Percentiles rank a stretch among this genome's conserved stretches.
Conservation (phyloP, 2,888 invertebrate species). For the Cerceris ruficornis region DNA sequence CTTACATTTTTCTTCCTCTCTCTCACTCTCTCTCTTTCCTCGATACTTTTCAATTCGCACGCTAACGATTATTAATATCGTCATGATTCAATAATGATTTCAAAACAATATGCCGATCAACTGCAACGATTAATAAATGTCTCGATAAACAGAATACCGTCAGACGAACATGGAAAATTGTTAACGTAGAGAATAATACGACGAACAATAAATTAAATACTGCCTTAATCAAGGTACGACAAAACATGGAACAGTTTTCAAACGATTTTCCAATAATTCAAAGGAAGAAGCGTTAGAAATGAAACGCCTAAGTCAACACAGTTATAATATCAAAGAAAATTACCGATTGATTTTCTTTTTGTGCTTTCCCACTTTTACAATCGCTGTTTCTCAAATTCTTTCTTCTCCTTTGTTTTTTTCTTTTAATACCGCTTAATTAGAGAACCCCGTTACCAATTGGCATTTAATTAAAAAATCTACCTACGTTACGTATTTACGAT, state of each 20-base stretch:
- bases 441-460: conserved; percentile 44
- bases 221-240: too few species aligned
- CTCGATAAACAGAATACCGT: not conserved
- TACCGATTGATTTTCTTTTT: not conserved
- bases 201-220: too few species aligned
- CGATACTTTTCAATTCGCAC: too few species aligned
- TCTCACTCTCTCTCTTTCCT: too few species aligned
- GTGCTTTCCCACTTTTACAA: not conserved
- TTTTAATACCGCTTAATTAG: conserved; percentile 38
- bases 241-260: too few species aligned
- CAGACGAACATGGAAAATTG: conserved; percentile 19
- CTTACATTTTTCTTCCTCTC: too few species aligned
- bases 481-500: conserved; percentile 53
- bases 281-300: too few species aligned
- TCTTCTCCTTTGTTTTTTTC: not conserved
- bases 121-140: not conserved
- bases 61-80: too few species aligned
- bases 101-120: conserved; percentile 10
- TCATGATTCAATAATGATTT: not conserved
- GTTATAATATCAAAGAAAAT: conserved; percentile 15
- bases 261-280: too few species aligned
- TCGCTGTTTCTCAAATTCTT: conserved; percentile 13
- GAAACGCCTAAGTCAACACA: not conserved
- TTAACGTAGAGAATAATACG: too few species aligned
- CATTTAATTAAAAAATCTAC: conserved; percentile 62